Percentiles rank a stretch among this genome's conserved stretches.
phyloP scores from a whole-genome alignment of 1,140 invertebrate genomes.

The Fopius arisanus region DNA sequence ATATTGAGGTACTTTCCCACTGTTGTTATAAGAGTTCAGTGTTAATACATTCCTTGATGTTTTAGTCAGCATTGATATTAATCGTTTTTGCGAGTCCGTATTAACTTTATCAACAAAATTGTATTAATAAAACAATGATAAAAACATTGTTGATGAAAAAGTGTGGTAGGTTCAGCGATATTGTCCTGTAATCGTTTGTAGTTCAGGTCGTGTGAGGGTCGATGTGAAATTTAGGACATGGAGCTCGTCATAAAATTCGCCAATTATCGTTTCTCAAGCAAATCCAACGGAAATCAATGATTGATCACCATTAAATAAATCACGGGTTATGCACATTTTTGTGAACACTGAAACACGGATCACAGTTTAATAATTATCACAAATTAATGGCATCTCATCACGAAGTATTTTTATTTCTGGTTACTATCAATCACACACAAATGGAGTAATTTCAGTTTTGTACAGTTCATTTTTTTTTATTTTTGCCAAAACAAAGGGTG shows the following conservation, averaged over 20 bases:
- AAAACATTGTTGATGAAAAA: conserved; percentile 12
- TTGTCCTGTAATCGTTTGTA: conserved; percentile 1
- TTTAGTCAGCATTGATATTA: conserved; percentile 56
- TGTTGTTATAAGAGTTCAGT: conserved; percentile 31
- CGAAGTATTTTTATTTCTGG: background rate
- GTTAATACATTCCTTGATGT: conserved; percentile 51
- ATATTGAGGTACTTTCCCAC: background rate
- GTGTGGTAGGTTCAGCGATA: conserved; percentile 31
- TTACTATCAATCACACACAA: too few relatives aligned
- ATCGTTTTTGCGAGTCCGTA: conserved; percentile 47
- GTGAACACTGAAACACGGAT: conserved; percentile 3
- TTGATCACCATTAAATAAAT: background rate
- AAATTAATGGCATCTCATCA: background rate
- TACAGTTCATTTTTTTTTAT: background rate
- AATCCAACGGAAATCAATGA: background rate
- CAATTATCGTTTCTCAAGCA: background rate
- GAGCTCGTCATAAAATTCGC: conserved; percentile 15
- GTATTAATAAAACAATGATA: conserved; percentile 25
- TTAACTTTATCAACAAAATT: background rate
- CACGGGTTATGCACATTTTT: background rate
- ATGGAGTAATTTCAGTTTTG: background rate
- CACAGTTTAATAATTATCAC: background rate
- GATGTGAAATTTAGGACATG: background rate
- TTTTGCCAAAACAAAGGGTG: background rate
- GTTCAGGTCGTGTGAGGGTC: conserved; percentile 21